Conservation (phyloP, 2,888 invertebrate genomes). For the Diloba caeruleocephala region DNA sequence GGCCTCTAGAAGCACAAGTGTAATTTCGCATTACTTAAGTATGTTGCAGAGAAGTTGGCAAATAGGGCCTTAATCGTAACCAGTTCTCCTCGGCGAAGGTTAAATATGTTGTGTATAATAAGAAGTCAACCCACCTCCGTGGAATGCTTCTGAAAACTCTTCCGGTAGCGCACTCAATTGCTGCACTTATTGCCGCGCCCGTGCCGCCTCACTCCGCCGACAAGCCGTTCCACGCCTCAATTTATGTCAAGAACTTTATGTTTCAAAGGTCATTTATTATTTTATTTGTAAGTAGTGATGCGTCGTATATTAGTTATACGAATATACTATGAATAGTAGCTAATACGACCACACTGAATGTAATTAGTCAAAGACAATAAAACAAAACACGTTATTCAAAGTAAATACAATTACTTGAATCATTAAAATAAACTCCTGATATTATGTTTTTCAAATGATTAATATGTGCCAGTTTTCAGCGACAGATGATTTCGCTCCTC, state of each 20-base stretch:
- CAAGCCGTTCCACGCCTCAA: constrained; percentile 54
- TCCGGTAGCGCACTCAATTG: constrained; percentile 64
- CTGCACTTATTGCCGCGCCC: no score
- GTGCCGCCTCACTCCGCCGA: constrained; percentile 65
- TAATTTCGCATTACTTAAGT: constrained; percentile 32
- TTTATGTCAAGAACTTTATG: constrained; percentile 73
- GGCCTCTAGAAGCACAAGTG: constrained; percentile 19
- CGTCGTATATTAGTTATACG: no score
- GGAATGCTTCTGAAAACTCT: constrained; percentile 61
- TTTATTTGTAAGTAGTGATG: constrained; percentile 27
- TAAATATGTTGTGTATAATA: constrained; percentile 51
- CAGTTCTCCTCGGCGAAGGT: constrained; percentile 68
- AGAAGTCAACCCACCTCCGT: constrained; percentile 62
- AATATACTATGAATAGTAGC: no score
- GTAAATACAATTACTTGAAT: no score
- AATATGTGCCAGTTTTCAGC: no score
- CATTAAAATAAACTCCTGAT: no score
- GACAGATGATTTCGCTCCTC: no score
- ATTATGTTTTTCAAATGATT: no score
- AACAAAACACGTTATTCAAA: no score
- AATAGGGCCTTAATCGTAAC: constrained; percentile 58
- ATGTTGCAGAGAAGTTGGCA: constrained; percentile 34
- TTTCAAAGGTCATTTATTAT: constrained; percentile 41
- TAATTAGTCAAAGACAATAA: no score
- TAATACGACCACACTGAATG: no score